Evolutionary conservation across 2,113 vertebrate genomes (phyloP), one percentile per base, ranked within the genome.

Genomic region (Athene cunicularia): DNA sequence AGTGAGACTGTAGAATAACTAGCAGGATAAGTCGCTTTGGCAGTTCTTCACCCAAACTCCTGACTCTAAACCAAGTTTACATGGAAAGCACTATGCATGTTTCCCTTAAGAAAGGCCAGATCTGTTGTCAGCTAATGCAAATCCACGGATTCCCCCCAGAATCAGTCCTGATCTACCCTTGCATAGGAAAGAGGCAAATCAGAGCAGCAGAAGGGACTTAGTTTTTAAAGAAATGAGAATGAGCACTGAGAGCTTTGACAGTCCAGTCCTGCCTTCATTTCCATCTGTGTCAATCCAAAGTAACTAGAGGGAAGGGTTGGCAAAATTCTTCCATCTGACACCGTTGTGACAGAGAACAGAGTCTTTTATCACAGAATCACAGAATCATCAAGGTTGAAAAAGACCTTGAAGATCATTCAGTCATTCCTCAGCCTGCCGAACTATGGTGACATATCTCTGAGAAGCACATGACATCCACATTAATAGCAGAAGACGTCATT

Each of bases 1-100:
- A 33, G n/a, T 21, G 90, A 96, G 90, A 86, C 87, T 96, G 94
- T 76, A 94, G 89, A 89, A 63, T 80, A 93, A 87, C 93, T 32
- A 26, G 45, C 9, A 9, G 77, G 80, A n/a, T 85, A 88, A 82
- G 77, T 55, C 3, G 0, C 74, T 79, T 82, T 14, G 2, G 66
- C 71, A 86, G 63, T 56, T n/a, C 73, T 85, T 94, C 39, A 59
- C 55, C 50, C 67, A 59, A 66, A 90, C 41, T 82, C 59, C 74
- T 73, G 53, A 84, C 66, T 63, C 66, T 82, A 91, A 91, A 72
- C 47, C 1, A 8, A 88, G 80, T 87, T 73, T 62, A 76, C 43
- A 13, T 7, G 62, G 74, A 66, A 88, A 80, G 73, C 87, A 49
- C 32, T 82, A 30, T 6, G 9, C 22, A 26, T 7, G 33, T 49